Conservation (phyloP, 2,113 vertebrate species). For the Nettapus auritus region DNA sequence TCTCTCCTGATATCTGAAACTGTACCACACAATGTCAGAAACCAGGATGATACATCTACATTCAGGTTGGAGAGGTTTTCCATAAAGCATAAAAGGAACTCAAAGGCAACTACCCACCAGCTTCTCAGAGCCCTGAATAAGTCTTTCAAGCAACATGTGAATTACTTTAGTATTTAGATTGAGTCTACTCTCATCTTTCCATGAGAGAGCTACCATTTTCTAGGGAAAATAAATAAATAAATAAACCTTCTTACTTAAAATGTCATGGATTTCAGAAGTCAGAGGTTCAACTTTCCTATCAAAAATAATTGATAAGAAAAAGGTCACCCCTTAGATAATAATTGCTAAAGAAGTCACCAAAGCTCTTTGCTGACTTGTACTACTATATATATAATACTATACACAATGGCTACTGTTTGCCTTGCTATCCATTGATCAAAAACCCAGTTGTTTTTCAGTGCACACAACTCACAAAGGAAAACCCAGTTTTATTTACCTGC, state of each 20-base stretch:
- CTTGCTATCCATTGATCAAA: neutral
- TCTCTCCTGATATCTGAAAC: neutral
- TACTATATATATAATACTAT: neutral
- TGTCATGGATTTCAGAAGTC: neutral
- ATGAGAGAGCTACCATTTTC: neutral
- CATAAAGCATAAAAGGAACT: neutral
- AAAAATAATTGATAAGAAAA: neutral
- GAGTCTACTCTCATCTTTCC: neutral
- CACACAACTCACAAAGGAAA: neutral
- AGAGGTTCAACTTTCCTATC: neutral
- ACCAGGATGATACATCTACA: neutral
- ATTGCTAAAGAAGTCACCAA: neutral
- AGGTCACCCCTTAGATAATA: rapidly evolving
- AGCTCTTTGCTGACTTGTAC: neutral
- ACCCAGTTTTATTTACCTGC: neutral
- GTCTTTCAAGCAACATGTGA: neutral
- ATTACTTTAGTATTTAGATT: neutral
- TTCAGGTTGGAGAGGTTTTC: neutral
- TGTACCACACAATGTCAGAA: neutral
- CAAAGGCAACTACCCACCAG: neutral
- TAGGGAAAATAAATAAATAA: neutral
- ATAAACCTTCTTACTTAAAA: neutral
- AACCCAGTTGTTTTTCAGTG: neutral
- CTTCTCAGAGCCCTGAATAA: neutral
- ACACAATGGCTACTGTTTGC: neutral